phyloP scores from a whole-genome alignment of 2,113 vertebrate genomes.

The Rhegmatorhina hoffmannsi region DNA sequence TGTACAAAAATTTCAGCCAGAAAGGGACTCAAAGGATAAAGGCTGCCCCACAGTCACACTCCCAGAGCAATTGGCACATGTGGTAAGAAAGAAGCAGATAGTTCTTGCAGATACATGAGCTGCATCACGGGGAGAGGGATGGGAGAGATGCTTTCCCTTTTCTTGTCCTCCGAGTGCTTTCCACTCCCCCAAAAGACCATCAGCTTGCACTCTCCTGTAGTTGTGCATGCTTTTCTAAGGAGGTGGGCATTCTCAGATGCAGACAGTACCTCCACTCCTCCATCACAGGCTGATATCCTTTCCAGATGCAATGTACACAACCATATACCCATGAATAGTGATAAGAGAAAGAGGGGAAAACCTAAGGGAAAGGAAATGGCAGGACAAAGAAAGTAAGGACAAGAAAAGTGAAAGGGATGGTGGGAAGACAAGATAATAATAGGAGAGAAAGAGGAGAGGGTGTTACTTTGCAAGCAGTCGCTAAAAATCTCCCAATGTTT shows the following conservation, averaged over 20 bases:
- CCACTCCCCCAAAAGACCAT: neutral
- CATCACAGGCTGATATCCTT: neutral
- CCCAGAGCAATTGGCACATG: rapidly evolving
- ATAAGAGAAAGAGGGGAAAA: neutral
- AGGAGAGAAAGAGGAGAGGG: neutral
- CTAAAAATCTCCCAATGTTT: conserved; percentile 28
- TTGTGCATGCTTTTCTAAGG: neutral
- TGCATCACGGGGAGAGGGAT: neutral
- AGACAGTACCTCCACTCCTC: neutral
- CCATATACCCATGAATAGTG: neutral
- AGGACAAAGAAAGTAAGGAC: neutral
- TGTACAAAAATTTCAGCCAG: neutral
- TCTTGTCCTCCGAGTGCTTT: neutral
- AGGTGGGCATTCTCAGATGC: neutral
- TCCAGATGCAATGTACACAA: neutral
- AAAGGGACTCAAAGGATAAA: neutral
- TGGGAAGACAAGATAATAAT: neutral
- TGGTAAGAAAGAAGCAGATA: neutral
- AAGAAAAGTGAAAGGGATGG: neutral
- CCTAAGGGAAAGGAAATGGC: neutral
- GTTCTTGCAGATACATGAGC: neutral
- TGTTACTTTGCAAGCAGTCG: neutral
- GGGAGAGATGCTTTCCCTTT: neutral
- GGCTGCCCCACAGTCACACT: neutral
- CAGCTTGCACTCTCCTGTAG: neutral